Evolutionary conservation across 2,797 vertebrate species (phyloP), one percentile per base, ranked within the genome.

Genomic region (Apogon hyalosoma): DNA sequence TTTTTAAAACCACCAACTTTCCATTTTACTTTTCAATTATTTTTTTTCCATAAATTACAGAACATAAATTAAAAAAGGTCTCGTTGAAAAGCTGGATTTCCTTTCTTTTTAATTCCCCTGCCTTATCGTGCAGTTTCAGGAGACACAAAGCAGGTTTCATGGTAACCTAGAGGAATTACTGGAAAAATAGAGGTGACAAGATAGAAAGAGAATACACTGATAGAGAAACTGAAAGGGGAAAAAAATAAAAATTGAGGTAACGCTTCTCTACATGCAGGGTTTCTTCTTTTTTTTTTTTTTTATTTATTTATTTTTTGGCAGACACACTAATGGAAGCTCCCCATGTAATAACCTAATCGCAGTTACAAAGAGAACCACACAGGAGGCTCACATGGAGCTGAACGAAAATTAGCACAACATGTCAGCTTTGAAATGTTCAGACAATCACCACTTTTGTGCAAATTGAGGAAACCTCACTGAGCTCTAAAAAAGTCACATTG

Each of bases 1-100:
- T 66, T 62, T 69, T 56, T 39, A 47, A 72, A 49, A 69, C 69
- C 47, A 21, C 2, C 31, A 46, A 64, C 38, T 33, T 73, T 46
- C 67, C 65, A 39, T 67, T 77, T 69, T 45, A 58, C 55, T 62
- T 71, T 79, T 74, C 57, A 75, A 64, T 78, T 54, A 47, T 39
- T 69, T 65, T 55, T 16, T 58, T 21, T 14, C 21, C 8, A 33
- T 50, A 28, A 59, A 40, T 63, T 45, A 55, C 9, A 13, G 6
- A 57, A n/a, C 51, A 54, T 47, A 36, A 66, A 68, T 66, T 52
- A 64, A 68, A 63, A 38, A 14, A 1, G 2, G 47, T 53, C 15
- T 52, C 54, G 7, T 66, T 45, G 12, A 45, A 63, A 54, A 63
- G 53, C 14, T 64, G 43, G 14, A 14, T 57, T 53, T 55, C 52